These are phyloP conservation scores for Gobius niger DNA, from an alignment of 2,113 vertebrate species.

Conservation along the genomic window DNA sequence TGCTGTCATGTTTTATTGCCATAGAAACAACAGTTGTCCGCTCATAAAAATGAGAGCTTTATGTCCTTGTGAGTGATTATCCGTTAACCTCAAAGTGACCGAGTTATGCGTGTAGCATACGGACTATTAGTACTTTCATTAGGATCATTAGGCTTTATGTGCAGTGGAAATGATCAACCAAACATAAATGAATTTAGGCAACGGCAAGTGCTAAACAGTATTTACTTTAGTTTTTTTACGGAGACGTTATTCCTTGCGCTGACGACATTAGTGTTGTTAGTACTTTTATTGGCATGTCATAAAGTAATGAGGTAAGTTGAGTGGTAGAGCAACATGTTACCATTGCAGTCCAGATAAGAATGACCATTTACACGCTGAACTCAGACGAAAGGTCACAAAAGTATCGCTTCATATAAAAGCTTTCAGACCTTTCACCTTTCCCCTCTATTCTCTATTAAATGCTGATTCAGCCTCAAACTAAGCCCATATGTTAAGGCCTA, in stretches of 20 bases:
- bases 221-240: not conserved
- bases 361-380: slow-evolving; percentile 1
- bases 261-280: not conserved
- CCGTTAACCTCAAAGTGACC: not conserved
- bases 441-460: not conserved
- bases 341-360: slow-evolving; percentile 11
- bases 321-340: slow-evolving; percentile 19
- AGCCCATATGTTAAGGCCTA: slow-evolving; percentile 15
- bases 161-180: not conserved
- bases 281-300: slow-evolving; percentile 27
- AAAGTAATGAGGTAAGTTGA: slow-evolving; percentile 5
- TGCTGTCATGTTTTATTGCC: slow-evolving; percentile 22
- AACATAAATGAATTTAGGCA: not conserved
- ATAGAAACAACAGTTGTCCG: slow-evolving; percentile 9
- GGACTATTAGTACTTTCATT: not conserved
- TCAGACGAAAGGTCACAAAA: slow-evolving; percentile 5
- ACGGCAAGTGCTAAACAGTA: not conserved
- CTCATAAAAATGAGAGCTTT: slow-evolving; percentile 13
- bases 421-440: slow-evolving; percentile 1
- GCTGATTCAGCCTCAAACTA: slow-evolving; percentile 13
- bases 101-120: not conserved
- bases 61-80: not conserved
- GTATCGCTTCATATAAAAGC: not conserved
- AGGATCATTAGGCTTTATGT: not conserved
- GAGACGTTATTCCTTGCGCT: not conserved